These are phyloP conservation scores for Hedychridium roseum DNA, from an alignment of 2,888 invertebrate genomes.

Conservation along the genomic window DNA sequence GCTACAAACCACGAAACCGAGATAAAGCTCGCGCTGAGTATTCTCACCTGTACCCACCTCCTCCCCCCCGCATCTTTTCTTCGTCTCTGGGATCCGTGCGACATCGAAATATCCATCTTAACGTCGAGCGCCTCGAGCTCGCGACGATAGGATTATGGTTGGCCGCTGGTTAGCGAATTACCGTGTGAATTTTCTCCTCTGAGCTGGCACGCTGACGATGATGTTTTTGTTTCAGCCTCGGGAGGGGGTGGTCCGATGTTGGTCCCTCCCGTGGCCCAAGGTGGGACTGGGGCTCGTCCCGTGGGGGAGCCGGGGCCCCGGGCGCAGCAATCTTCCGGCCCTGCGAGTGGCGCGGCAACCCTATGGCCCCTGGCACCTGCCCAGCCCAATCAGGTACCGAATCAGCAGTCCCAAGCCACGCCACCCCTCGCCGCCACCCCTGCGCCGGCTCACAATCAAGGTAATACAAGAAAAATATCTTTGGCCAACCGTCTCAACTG, in stretches of 20 bases:
- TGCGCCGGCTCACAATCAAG: conserved; percentile 58
- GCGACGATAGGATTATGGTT: too few species aligned
- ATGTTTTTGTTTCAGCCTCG: conserved; percentile 52
- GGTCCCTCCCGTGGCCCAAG: conserved; percentile 62
- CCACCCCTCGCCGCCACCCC: conserved; percentile 58
- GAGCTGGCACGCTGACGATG: conserved; percentile 11
- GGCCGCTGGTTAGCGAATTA: too few species aligned
- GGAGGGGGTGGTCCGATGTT: conserved; percentile 63
- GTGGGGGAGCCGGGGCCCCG: conserved; percentile 61
- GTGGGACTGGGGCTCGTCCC: conserved; percentile 55
- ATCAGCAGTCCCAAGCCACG: conserved; percentile 55
- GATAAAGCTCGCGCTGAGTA: too few species aligned
- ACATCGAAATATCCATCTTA: too few species aligned
- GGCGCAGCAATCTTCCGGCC: conserved; percentile 56
- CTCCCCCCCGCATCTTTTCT: background rate
- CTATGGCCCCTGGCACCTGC: conserved; percentile 65
- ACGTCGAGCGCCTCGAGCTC: too few species aligned
- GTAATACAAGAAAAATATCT: conserved; percentile 26
- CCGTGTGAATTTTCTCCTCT: background rate
- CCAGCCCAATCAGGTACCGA: conserved; percentile 59
- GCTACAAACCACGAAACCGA: too few species aligned
- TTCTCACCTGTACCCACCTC: conserved; percentile 13
- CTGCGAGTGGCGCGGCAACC: conserved; percentile 53
- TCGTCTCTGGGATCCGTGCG: too few species aligned
- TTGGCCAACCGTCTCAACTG: too few species aligned